These are phyloP conservation scores for Harmothoe impar DNA, from an alignment of 2,888 invertebrate species.

Conservation along the genomic window DNA sequence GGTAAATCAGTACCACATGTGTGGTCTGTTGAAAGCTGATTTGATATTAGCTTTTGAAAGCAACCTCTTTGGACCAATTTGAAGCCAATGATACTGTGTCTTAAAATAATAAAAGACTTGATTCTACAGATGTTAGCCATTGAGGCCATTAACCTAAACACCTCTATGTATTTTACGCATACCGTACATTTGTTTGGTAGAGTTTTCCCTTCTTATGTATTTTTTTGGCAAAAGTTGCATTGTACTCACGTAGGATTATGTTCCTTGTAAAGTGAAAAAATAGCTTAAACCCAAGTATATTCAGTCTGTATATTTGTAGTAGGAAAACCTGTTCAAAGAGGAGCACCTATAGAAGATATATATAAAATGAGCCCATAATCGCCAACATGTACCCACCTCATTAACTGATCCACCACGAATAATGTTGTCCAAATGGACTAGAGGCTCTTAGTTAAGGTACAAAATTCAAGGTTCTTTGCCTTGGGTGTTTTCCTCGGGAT, in stretches of 20 bases:
- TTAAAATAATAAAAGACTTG: constrained; percentile 41
- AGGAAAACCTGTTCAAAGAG: constrained; percentile 35
- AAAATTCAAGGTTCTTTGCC: constrained; percentile 12
- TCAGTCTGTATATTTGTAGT: constrained; percentile 47
- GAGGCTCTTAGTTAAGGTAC: constrained; percentile 35
- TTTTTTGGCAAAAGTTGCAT: constrained; percentile 49
- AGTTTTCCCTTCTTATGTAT: neutral
- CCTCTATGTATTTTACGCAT: constrained; percentile 44
- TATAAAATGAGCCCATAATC: constrained; percentile 1
- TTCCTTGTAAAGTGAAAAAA: constrained; percentile 40
- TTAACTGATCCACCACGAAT: constrained; percentile 14
- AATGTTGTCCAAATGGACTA: neutral
- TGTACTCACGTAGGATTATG: constrained; percentile 51
- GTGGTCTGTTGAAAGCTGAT: neutral
- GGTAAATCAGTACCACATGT: constrained; percentile 8
- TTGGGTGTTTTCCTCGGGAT: constrained; percentile 60
- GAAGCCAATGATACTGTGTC: constrained; percentile 8
- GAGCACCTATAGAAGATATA: neutral
- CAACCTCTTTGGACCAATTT: constrained; percentile 51
- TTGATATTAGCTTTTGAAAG: neutral
- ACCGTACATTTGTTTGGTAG: constrained; percentile 57
- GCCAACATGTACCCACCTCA: neutral
- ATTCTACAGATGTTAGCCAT: neutral
- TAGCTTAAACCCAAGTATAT: constrained; percentile 49
- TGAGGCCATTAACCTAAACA: constrained; percentile 25